Evolutionary conservation across 2,113 vertebrate species (phyloP).

Genomic region (Solea senegalensis): DNA sequence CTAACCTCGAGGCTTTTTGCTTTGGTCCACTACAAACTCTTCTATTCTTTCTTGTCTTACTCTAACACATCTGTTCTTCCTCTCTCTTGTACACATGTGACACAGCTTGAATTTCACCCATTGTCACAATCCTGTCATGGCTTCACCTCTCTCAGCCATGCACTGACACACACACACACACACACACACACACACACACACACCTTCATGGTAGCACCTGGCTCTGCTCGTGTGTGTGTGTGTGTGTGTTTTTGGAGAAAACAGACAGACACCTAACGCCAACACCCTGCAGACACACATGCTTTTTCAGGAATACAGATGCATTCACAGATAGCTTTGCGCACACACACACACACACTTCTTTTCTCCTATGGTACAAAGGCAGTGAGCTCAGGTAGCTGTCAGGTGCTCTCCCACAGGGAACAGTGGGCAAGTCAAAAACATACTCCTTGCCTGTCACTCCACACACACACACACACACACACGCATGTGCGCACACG

Average conservation of each 20-base stretch:
- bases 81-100: constrained; percentile 50
- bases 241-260: constrained; percentile 18
- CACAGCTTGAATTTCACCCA: constrained; percentile 66
- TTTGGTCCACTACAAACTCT: not conserved
- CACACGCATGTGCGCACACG: constrained; percentile 23
- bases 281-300: constrained; percentile 39
- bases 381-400: constrained; percentile 74
- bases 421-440: constrained; percentile 75
- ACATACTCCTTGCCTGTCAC: constrained; percentile 68
- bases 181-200: constrained; percentile 25
- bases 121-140: constrained; percentile 47
- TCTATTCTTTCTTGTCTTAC: constrained; percentile 21
- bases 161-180: constrained; percentile 22
- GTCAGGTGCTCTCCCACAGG: constrained; percentile 71
- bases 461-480: constrained; percentile 23
- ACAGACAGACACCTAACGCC: constrained; percentile 42
- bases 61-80: constrained; percentile 31
- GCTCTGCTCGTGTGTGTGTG: not conserved
- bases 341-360: constrained; percentile 31
- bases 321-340: constrained; percentile 36
- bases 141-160: constrained; percentile 32
- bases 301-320: constrained; percentile 62
- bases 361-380: constrained; percentile 43
- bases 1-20: constrained; percentile 43
- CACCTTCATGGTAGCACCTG: constrained; percentile 50